These are phyloP conservation scores for Desmodus rotundus DNA, from an alignment of 2,113 vertebrate species.

Conservation along the genomic window DNA sequence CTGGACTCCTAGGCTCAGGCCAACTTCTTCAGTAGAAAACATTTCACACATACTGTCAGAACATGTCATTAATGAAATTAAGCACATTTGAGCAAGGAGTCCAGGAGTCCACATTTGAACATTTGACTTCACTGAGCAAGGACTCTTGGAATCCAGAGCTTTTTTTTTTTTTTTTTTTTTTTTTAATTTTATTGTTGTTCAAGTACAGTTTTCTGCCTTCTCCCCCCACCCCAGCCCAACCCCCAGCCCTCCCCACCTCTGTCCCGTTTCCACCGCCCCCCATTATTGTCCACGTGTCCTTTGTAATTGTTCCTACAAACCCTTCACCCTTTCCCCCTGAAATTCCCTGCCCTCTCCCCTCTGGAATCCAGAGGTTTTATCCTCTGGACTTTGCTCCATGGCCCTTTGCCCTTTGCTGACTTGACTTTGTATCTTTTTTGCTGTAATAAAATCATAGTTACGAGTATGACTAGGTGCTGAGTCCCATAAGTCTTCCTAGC, in stretches of 20 bases:
- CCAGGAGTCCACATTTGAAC: too few species aligned
- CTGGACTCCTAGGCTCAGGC: not conserved
- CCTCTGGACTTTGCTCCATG: not conserved
- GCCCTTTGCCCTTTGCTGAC: not conserved
- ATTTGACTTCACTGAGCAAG: not conserved
- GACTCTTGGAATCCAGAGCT: not conserved
- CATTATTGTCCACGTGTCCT: too few species aligned
- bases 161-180: too few species aligned
- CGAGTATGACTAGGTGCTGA: not conserved
- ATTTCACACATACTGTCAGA: not conserved
- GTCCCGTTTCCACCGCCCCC: too few species aligned
- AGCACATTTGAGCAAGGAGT: not conserved
- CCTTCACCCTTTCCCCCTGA: too few species aligned
- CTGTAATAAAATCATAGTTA: not conserved
- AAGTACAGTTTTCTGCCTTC: too few species aligned
- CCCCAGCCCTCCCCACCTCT: too few species aligned
- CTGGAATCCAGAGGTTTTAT: not conserved
- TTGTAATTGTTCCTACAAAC: too few species aligned
- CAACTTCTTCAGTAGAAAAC: not conserved
- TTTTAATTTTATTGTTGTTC: too few species aligned
- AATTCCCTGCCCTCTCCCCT: too few species aligned
- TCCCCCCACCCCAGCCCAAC: too few species aligned
- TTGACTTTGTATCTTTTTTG: not conserved
- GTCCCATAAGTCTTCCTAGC: not conserved
- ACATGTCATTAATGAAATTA: not conserved